Evolutionary conservation across 2,888 invertebrate species (phyloP), one percentile per base, ranked within the genome.

Genomic region (Melitaea athalia): DNA sequence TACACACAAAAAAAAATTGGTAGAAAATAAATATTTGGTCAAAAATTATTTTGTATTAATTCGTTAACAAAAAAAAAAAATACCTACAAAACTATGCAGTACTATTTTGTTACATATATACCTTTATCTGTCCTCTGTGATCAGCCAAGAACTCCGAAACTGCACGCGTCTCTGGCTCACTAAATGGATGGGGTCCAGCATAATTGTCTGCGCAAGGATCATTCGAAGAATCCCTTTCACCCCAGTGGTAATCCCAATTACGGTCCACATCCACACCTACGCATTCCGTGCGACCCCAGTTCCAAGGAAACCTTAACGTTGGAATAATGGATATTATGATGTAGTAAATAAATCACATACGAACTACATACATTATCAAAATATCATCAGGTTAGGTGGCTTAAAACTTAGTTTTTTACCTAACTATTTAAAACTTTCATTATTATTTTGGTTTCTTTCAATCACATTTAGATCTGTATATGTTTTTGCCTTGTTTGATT

Each of bases 241-340:
- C 94, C 96, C 96, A 97, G 72, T 95, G 94, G 80, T 94, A 95
- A 68, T 95, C 95, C 94, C 96, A 97, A 85, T 97, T 97, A 74
- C 96, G 93, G 82, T 97, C 96, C 0, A 95, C 93, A 80, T 97
- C 96, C 0, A 96, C 96, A 0, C 97, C 97, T 52, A 94, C 93
- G 82, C 97, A 97, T 60, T 92, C 93, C 0, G 93, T 88, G 71
- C 92, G 91, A 4, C 94, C 91, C 94, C 94, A 94, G 75, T 92
- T 94, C 93, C 93, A 93, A 5, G 92, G 92, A 77, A 93, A 91
- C 93, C 93, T 93, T 53, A 0, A 8, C 43, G 17, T 38, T 7
- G 11, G 33, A 55, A 55, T 38, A 38, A 38, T 8, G 38, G 38
- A 38, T 8, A 38, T 5, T 8, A 38, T 8, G 8, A 38, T 7